These are phyloP conservation scores for Lathronympha strigana DNA, from an alignment of 2,888 invertebrate genomes.

Conservation along the genomic window DNA sequence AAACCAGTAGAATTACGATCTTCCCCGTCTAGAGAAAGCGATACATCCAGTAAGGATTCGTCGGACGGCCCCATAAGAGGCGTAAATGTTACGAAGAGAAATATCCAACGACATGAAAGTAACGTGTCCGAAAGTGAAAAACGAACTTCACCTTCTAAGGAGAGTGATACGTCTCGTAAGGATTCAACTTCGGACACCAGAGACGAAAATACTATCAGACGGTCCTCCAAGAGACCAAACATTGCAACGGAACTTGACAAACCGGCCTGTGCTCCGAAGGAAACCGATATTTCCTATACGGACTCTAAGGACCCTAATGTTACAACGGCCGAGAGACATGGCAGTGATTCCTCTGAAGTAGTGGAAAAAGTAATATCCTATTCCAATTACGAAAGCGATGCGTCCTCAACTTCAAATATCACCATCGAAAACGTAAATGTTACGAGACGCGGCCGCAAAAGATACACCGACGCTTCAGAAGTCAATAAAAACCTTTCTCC, in stretches of 20 bases:
- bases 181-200: conserved; percentile 1
- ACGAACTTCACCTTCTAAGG: conserved; percentile 8
- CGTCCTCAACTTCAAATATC: not conserved
- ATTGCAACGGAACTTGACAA: not conserved
- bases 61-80: not conserved
- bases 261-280: not conserved
- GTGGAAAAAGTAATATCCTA: conserved; percentile 5
- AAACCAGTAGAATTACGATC: not conserved
- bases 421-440: not conserved
- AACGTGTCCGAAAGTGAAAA: not conserved
- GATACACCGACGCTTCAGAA: not conserved
- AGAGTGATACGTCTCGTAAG: conserved; percentile 8
- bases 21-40: conserved; percentile 3
- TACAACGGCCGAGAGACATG: not conserved
- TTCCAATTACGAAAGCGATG: conserved; percentile 5
- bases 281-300: not conserved
- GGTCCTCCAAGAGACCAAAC: not conserved
- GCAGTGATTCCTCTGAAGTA: conserved; percentile 7
- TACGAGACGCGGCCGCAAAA: not conserved
- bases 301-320: not conserved
- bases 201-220: not conserved
- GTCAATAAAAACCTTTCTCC: not conserved
- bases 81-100: conserved; percentile 1
- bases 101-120: not conserved
- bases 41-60: not conserved